A percentile compares a stretch with the other conserved stretches of the same genome.
Conservation (phyloP, 1,140 invertebrate species). For the Brachionus sp. region DNA sequence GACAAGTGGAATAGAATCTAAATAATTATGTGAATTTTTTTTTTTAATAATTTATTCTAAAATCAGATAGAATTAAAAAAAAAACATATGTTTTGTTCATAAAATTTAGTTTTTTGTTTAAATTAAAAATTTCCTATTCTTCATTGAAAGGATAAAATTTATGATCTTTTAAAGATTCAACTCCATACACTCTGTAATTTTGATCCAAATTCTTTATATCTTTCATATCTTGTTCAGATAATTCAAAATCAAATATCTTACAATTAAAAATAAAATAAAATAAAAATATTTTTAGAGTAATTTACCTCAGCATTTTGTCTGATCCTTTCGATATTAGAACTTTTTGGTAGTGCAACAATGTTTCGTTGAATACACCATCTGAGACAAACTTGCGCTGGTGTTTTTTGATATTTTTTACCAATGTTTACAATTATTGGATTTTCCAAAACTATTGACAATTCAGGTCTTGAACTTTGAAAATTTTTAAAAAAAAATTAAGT, state of each 20-base stretch:
- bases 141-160: constrained; percentile 32
- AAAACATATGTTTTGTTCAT: not conserved
- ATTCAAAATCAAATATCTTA: constrained; percentile 39
- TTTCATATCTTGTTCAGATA: constrained; percentile 12
- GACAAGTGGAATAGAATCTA: not conserved
- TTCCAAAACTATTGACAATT: not conserved
- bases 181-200: constrained; percentile 15
- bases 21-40: not conserved
- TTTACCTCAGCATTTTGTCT: constrained; percentile 8
- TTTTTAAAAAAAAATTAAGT: not conserved
- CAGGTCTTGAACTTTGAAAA: not conserved
- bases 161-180: not conserved
- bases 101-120: not conserved
- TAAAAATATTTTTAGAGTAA: not conserved
- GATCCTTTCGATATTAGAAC: not conserved
- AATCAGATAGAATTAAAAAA: not conserved
- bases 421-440: not conserved
- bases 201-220: not conserved
- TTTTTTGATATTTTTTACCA: constrained; percentile 25
- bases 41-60: not conserved
- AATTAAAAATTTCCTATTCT: not conserved
- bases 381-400: constrained; percentile 41
- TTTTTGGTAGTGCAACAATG: constrained; percentile 32
- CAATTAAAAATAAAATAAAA: too few species aligned
- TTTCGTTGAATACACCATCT: constrained; percentile 34